Evolutionary conservation across 2,888 invertebrate genomes (phyloP).

Genomic region (Trachelus troglodyta): DNA sequence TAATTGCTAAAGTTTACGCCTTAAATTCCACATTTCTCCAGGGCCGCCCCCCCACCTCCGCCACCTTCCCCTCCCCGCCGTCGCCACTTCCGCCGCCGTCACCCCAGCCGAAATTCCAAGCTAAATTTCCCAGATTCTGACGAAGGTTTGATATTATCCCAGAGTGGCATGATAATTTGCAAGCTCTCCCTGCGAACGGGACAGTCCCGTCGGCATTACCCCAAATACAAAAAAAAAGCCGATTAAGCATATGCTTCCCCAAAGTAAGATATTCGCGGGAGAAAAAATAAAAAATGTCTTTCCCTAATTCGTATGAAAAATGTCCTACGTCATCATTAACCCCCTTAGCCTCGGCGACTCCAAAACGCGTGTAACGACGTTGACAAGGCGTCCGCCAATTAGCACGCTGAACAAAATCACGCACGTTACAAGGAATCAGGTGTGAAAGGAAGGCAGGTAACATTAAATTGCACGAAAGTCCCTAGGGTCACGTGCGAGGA

Average conservation of each 20-base stretch:
- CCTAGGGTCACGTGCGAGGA: neutral
- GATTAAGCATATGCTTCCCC: neutral
- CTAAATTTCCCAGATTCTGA: neutral
- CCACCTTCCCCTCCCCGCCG: neutral
- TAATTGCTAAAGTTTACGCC: conserved; percentile 63
- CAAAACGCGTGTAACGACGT: too few species aligned
- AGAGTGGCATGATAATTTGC: neutral
- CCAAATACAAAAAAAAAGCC: neutral
- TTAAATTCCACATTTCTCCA: conserved; percentile 51
- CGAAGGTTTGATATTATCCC: neutral
- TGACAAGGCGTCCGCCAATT: neutral
- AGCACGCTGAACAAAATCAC: neutral
- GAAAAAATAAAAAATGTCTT: neutral
- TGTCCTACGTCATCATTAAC: neutral
- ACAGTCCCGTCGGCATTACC: neutral
- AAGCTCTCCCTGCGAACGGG: neutral
- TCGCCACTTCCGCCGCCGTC: neutral
- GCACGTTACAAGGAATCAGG: neutral
- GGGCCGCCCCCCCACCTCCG: too few species aligned
- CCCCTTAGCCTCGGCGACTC: too few species aligned
- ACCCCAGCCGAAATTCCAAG: neutral
- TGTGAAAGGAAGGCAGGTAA: neutral
- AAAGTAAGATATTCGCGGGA: too few species aligned
- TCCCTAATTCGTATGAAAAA: neutral
- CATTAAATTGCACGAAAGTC: neutral